Percentiles rank a stretch among this genome's conserved stretches.
These are phyloP conservation scores for Chironomus striatipennis DNA, from an alignment of 1,140 invertebrate genomes.

Conservation along the genomic window DNA sequence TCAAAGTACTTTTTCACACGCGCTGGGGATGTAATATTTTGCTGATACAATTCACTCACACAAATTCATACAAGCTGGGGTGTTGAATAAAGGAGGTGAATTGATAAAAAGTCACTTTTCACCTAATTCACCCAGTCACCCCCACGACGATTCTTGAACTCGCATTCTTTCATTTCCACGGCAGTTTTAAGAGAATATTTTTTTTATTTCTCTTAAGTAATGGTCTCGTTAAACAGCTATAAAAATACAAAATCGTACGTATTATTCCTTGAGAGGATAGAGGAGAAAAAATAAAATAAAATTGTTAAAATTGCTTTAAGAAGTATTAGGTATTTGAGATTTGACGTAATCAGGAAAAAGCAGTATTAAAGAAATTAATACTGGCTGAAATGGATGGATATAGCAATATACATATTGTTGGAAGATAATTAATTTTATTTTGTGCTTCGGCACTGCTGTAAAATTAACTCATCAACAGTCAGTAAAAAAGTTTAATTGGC, in stretches of 20 bases:
- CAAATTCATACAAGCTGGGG: neutral
- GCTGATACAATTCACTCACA: neutral
- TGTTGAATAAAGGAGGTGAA: neutral
- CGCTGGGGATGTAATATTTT: neutral
- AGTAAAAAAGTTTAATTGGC: constrained; percentile 14
- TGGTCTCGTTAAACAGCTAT: neutral
- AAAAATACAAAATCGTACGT: neutral
- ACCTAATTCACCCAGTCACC: neutral
- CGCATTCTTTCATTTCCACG: neutral
- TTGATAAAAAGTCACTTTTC: neutral
- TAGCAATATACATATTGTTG: too few relatives aligned
- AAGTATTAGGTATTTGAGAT: neutral
- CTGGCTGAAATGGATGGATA: too few relatives aligned
- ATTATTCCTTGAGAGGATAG: neutral
- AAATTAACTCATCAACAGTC: constrained; percentile 13
- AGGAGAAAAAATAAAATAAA: too few relatives aligned
- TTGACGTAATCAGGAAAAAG: neutral
- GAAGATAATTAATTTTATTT: neutral
- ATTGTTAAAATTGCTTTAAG: too few relatives aligned
- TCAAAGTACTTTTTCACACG: neutral
- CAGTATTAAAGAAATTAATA: too few relatives aligned
- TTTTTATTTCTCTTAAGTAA: constrained; percentile 4
- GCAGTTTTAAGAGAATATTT: neutral
- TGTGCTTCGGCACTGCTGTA: neutral
- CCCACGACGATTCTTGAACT: neutral